Evolutionary conservation across 2,888 invertebrate genomes (phyloP).

Genomic region (Leptura quadrifasciata): DNA sequence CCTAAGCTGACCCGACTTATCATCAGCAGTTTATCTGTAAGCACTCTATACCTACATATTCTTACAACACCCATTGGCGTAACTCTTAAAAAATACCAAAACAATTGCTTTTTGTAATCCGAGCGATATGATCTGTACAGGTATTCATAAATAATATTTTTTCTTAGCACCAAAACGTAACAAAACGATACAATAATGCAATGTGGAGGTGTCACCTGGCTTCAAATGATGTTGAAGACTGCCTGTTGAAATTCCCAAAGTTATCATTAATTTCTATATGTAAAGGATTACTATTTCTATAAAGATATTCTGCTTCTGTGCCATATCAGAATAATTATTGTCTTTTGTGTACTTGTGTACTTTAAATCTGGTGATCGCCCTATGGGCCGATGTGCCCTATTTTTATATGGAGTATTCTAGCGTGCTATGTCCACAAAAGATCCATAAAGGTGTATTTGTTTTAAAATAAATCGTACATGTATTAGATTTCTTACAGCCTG

Average conservation of each 20-base stretch:
- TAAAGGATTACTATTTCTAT: too few relatives aligned
- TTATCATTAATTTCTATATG: not conserved
- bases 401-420: too few relatives aligned
- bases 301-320: too few relatives aligned
- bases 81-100: slow-evolving; percentile 21
- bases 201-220: not conserved
- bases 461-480: too few relatives aligned
- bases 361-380: too few relatives aligned
- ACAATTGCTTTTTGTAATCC: slow-evolving; percentile 1
- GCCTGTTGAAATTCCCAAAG: not conserved
- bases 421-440: too few relatives aligned
- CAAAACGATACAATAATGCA: not conserved
- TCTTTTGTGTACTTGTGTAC: too few relatives aligned
- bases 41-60: slow-evolving; percentile 34
- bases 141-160: slow-evolving; percentile 9
- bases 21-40: slow-evolving; percentile 43
- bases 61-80: slow-evolving; percentile 37
- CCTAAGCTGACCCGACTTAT: slow-evolving; percentile 45
- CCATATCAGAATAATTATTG: too few relatives aligned
- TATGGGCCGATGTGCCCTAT: too few relatives aligned
- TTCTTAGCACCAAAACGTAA: slow-evolving; percentile 3
- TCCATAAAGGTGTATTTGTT: too few relatives aligned
- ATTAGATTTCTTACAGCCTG: too few relatives aligned
- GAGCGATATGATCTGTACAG: not conserved
- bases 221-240: too few relatives aligned